Percentiles rank a stretch among this genome's conserved stretches.
phyloP scores from a whole-genome alignment of 2,113 vertebrate genomes.

The Phylloscopus trochilus region DNA sequence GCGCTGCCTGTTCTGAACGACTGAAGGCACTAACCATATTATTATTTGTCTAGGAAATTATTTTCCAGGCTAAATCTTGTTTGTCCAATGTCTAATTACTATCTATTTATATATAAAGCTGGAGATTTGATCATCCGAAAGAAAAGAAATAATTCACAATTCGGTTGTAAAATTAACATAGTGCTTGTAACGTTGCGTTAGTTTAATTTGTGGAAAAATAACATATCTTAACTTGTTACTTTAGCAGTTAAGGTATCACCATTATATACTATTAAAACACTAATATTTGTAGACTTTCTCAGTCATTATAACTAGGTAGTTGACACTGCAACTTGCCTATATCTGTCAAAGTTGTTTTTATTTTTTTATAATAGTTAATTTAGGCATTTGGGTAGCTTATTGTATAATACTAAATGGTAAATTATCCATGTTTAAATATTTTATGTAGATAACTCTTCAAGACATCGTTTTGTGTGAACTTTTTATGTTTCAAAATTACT shows the following conservation, averaged over 20 bases:
- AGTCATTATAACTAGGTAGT: conserved; percentile 76
- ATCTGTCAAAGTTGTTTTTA: conserved; percentile 72
- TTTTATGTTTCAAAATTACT: conserved; percentile 69
- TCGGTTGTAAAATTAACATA: conserved; percentile 72
- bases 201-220: conserved; percentile 74
- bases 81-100: conserved; percentile 74
- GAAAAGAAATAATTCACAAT: conserved; percentile 60
- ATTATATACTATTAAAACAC: conserved; percentile 74
- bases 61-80: conserved; percentile 73
- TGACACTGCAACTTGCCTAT: conserved; percentile 80
- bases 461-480: conserved; percentile 69
- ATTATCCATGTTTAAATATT: conserved; percentile 79
- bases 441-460: conserved; percentile 77
- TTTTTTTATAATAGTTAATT: conserved; percentile 74
- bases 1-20: conserved; percentile 72
- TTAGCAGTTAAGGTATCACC: conserved; percentile 74
- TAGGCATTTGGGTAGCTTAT: conserved; percentile 74
- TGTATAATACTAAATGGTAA: conserved; percentile 77
- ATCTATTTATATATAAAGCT: conserved; percentile 73
- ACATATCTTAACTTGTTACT: conserved; percentile 76
- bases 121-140: conserved; percentile 72
- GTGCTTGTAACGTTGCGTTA: conserved; percentile 74
- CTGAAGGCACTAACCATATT: conserved; percentile 75
- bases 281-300: conserved; percentile 79
- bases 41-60: conserved; percentile 70